These are phyloP conservation scores for Tetramorium parvispinum DNA, from an alignment of 1,140 invertebrate species.

Conservation along the genomic window DNA sequence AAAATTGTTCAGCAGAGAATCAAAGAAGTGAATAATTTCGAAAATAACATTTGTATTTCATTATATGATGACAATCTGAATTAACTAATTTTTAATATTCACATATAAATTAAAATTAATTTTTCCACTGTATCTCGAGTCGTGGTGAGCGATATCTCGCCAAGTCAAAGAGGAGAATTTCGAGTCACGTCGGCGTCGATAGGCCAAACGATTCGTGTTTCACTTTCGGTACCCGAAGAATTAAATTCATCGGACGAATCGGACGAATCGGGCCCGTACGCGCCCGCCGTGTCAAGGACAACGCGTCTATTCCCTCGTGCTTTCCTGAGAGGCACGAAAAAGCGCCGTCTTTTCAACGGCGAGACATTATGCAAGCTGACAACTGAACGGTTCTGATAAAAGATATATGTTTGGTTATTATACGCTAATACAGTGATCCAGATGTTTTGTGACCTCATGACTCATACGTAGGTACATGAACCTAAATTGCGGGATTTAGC, in stretches of 20 bases:
- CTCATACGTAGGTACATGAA: too few species aligned
- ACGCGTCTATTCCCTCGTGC: constrained; percentile 79
- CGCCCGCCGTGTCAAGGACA: constrained; percentile 81
- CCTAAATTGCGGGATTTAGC: too few species aligned
- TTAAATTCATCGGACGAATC: constrained; percentile 70
- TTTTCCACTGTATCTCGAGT: not conserved
- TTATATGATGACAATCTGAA: not conserved
- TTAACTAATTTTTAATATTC: not conserved
- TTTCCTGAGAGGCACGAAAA: constrained; percentile 72
- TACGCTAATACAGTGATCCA: not conserved
- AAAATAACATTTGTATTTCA: not conserved
- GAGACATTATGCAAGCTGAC: constrained; percentile 47
- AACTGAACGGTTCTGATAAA: constrained; percentile 25
- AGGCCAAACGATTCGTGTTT: constrained; percentile 70
- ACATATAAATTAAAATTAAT: constrained; percentile 3
- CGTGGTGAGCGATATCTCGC: not conserved
- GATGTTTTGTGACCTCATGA: not conserved
- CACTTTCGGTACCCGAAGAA: constrained; percentile 79
- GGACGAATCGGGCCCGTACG: constrained; percentile 45
- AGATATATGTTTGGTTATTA: constrained; percentile 4
- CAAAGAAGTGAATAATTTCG: not conserved
- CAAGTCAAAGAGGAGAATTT: constrained; percentile 36
- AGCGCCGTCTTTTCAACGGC: constrained; percentile 30
- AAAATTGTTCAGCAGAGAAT: not conserved
- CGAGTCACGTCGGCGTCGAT: constrained; percentile 61